Conservation (phyloP, 2,888 invertebrate species). For the Drosophila greeni region DNA sequence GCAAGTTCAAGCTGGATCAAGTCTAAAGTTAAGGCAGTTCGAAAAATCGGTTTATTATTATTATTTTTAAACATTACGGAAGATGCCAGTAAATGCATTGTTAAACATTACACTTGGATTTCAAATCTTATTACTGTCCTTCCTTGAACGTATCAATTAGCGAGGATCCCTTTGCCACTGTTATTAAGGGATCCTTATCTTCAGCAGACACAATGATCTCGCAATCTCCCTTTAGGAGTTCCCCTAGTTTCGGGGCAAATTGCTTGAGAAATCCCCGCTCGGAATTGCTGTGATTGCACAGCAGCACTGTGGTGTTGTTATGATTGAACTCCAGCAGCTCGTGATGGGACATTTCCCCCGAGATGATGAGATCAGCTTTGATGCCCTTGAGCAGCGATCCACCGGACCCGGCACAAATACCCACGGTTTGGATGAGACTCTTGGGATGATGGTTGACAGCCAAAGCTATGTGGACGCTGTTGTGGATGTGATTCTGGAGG, state of each 20-base stretch:
- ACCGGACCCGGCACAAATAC: conserved; percentile 95
- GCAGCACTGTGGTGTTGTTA: conserved; percentile 87
- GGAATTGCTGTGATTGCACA: conserved; percentile 96
- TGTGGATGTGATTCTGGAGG: conserved; percentile 83
- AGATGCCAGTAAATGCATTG: conserved; percentile 47
- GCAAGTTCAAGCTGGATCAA: conserved; percentile 83
- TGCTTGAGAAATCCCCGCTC: conserved; percentile 90
- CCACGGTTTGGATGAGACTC: conserved; percentile 82
- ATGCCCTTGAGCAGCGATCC: conserved; percentile 86
- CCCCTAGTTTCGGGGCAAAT: conserved; percentile 80
- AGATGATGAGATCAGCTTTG: conserved; percentile 89
- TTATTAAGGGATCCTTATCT: conserved; percentile 88
- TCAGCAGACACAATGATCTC: conserved; percentile 84
- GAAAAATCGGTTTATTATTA: conserved; percentile 23
- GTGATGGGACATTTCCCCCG: conserved; percentile 97
- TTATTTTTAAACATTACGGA: conserved; percentile 25
- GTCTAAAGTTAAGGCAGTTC: conserved; percentile 54
- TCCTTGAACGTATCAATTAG: background rate
- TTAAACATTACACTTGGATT: conserved; percentile 4
- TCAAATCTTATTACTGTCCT: background rate
- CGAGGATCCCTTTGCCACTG: conserved; percentile 72
- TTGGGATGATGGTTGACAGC: conserved; percentile 79
- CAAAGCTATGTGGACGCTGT: conserved; percentile 86
- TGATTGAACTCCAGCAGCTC: conserved; percentile 93
- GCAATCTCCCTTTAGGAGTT: conserved; percentile 77